A percentile compares a stretch with the other conserved stretches of the same genome.
phyloP scores from a whole-genome alignment of 1,140 invertebrate genomes.

The Teleopsis dalmanni region DNA sequence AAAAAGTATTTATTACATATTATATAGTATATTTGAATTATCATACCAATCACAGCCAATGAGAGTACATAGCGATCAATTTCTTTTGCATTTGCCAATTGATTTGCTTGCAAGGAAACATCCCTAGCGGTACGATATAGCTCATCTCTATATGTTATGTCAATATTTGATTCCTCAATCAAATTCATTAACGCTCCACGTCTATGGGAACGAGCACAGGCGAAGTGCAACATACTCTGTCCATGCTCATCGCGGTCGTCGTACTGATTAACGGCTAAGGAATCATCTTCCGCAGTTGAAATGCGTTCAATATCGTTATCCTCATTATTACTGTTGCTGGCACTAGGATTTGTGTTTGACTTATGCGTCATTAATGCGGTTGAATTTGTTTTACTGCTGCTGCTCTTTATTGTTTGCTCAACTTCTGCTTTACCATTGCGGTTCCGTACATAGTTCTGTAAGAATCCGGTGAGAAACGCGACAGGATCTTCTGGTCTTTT shows the following conservation, averaged over 20 bases:
- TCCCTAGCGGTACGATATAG: constrained; percentile 79
- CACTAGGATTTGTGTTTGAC: background rate
- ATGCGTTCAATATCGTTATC: background rate
- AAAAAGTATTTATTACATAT: background rate
- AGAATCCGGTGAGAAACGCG: constrained; percentile 69
- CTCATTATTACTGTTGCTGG: background rate
- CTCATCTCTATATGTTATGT: constrained; percentile 70
- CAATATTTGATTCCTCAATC: constrained; percentile 68
- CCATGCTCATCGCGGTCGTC: constrained; percentile 66
- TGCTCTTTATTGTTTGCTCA: constrained; percentile 1
- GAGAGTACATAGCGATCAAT: constrained; percentile 74
- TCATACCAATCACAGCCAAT: constrained; percentile 64
- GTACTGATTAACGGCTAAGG: constrained; percentile 22
- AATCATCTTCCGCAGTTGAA: constrained; percentile 23
- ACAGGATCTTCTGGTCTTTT: constrained; percentile 74
- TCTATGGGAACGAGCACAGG: constrained; percentile 66
- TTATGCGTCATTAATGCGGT: constrained; percentile 11
- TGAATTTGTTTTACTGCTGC: constrained; percentile 30
- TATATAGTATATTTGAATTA: no score
- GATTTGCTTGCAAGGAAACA: constrained; percentile 68
- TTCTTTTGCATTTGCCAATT: constrained; percentile 69
- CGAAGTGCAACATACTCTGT: constrained; percentile 82
- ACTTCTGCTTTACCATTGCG: constrained; percentile 17
- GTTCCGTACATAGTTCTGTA: constrained; percentile 58
- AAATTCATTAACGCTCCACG: constrained; percentile 68